Evolutionary conservation across 2,888 invertebrate genomes (phyloP).

Genomic region (Myathropa florea): DNA sequence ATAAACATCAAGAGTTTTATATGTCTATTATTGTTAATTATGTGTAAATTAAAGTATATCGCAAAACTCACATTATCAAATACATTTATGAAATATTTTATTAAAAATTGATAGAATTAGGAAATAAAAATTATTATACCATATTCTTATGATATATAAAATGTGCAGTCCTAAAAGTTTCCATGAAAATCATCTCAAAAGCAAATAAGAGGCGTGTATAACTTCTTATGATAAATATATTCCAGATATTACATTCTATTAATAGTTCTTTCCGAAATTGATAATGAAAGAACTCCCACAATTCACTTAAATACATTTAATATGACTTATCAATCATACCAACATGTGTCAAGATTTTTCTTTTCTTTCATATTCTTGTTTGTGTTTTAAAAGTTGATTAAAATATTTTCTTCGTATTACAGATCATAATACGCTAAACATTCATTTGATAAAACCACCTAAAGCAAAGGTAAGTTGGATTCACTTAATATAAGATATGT

Average conservation of each 20-base stretch:
- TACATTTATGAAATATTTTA: no score
- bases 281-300: constrained; percentile 22
- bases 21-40: no score
- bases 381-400: neutral
- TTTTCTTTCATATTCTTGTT: neutral
- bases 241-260: neutral
- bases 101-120: no score
- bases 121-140: no score
- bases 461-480: constrained; percentile 6
- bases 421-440: constrained; percentile 11
- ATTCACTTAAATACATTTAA: neutral
- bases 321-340: no score
- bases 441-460: constrained; percentile 14
- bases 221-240: neutral
- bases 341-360: neutral
- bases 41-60: no score
- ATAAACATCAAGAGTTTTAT: no score
- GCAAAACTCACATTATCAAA: no score
- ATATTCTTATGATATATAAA: no score
- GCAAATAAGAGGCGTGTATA: constrained; percentile 19
- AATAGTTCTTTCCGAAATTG: constrained; percentile 5
- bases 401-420: neutral
- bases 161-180: no score
- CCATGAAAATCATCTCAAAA: neutral
- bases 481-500: neutral